These are phyloP conservation scores for Pasiphila rectangulata DNA, from an alignment of 2,888 invertebrate genomes.

Conservation along the genomic window DNA sequence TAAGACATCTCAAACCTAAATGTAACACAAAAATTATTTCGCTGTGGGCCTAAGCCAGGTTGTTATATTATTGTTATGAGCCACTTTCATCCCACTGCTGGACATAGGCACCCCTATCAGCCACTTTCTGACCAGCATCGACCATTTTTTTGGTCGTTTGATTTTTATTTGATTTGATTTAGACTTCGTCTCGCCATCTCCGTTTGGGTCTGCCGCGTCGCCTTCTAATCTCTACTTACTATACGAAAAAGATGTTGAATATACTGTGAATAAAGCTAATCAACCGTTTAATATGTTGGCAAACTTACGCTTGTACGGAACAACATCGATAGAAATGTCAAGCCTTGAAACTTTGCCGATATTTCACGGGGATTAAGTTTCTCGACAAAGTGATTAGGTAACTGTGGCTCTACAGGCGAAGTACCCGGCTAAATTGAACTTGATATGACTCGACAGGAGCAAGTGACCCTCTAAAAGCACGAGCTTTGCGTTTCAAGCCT, in stretches of 20 bases:
- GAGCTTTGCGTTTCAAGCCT: conserved; percentile 22
- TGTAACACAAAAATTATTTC: too few relatives aligned
- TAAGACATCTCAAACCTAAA: too few relatives aligned
- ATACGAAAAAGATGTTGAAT: background rate
- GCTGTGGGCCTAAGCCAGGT: too few relatives aligned
- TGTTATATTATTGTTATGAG: too few relatives aligned
- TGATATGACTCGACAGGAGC: conserved; percentile 27
- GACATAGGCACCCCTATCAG: too few relatives aligned
- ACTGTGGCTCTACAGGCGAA: conserved; percentile 20
- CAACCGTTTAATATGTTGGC: background rate
- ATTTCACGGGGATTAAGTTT: conserved; percentile 31
- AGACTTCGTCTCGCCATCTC: too few relatives aligned
- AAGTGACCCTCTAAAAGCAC: conserved; percentile 28
- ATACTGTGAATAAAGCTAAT: background rate
- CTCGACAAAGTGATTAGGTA: conserved; percentile 19
- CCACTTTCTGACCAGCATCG: too few relatives aligned
- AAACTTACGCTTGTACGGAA: conserved; percentile 12
- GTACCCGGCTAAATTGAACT: conserved; percentile 22
- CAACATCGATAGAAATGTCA: conserved; percentile 31
- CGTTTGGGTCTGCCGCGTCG: too few relatives aligned
- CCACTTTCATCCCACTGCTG: too few relatives aligned
- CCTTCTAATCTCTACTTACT: too few relatives aligned
- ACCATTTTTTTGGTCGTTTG: too few relatives aligned
- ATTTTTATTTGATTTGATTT: too few relatives aligned
- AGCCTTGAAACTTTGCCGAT: conserved; percentile 26